These are phyloP conservation scores for Capreolus pygargus DNA, from an alignment of 2,113 vertebrate species.

Conservation along the genomic window DNA sequence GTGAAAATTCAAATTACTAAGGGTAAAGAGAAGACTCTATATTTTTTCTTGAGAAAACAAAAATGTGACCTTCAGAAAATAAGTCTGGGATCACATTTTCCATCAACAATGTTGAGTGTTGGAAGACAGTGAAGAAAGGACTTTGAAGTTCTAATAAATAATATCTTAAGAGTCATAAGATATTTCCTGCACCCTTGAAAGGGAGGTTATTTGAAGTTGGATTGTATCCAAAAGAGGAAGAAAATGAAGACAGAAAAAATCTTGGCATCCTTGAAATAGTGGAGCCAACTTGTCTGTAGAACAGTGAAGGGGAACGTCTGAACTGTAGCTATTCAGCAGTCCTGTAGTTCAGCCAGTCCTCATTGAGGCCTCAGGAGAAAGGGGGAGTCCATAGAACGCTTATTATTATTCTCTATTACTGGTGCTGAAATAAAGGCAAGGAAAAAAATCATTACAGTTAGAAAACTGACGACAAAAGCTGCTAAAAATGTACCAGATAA, in stretches of 20 bases:
- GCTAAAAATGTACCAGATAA: neutral
- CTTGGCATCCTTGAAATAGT: neutral
- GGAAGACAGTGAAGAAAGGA: slow-evolving; percentile 15
- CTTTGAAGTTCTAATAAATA: slow-evolving; percentile 12
- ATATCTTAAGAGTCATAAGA: slow-evolving; percentile 13
- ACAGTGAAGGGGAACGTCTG: neutral
- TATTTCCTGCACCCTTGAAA: neutral
- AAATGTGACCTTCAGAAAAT: neutral
- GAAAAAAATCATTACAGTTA: neutral
- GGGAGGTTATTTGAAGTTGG: slow-evolving; percentile 21
- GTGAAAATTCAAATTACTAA: slow-evolving; percentile 35
- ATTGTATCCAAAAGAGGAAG: neutral
- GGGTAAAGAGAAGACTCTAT: neutral
- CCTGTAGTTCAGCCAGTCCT: neutral
- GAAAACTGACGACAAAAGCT: neutral
- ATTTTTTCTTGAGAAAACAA: neutral
- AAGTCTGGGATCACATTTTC: slow-evolving; percentile 6
- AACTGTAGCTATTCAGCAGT: neutral
- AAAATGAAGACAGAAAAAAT: slow-evolving; percentile 31
- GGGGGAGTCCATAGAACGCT: neutral
- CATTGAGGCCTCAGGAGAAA: neutral
- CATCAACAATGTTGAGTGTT: neutral
- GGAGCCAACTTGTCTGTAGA: neutral
- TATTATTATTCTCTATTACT: neutral
- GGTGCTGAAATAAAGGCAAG: neutral